Conservation (phyloP, 2,797 vertebrate genomes). For the Euphonia xanthogaster region DNA sequence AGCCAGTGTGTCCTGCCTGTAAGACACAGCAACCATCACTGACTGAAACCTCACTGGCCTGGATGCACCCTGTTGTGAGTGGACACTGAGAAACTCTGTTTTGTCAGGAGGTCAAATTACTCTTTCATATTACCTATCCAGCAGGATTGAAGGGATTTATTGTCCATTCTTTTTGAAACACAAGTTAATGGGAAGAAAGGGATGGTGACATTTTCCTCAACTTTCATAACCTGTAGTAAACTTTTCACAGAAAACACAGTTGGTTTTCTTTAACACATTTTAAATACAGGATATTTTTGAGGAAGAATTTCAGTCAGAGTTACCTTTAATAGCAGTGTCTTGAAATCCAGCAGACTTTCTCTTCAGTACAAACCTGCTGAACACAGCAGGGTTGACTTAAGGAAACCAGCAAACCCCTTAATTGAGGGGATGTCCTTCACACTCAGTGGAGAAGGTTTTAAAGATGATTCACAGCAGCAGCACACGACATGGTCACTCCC, state of each 20-base stretch:
- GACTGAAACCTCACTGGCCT: background rate
- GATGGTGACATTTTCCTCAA: background rate
- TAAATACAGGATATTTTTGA: background rate
- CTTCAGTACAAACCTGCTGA: background rate
- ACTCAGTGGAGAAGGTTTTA: background rate
- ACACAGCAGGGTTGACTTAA: background rate
- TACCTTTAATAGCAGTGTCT: background rate
- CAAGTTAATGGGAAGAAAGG: background rate
- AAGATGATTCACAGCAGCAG: background rate
- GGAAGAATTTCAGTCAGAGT: background rate
- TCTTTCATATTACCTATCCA: background rate
- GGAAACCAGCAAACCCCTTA: background rate
- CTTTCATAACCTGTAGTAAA: background rate
- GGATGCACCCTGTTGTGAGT: background rate
- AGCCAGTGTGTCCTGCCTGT: background rate
- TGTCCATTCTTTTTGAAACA: background rate
- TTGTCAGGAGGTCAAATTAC: background rate
- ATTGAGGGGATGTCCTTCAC: background rate
- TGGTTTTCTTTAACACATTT: background rate
- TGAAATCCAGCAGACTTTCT: background rate
- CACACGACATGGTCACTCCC: background rate
- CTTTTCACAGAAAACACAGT: background rate
- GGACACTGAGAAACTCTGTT: background rate
- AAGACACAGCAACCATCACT: background rate
- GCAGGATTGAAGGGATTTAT: background rate